Conservation (phyloP, 1,140 invertebrate species). For the Reticulitermes speratus region DNA sequence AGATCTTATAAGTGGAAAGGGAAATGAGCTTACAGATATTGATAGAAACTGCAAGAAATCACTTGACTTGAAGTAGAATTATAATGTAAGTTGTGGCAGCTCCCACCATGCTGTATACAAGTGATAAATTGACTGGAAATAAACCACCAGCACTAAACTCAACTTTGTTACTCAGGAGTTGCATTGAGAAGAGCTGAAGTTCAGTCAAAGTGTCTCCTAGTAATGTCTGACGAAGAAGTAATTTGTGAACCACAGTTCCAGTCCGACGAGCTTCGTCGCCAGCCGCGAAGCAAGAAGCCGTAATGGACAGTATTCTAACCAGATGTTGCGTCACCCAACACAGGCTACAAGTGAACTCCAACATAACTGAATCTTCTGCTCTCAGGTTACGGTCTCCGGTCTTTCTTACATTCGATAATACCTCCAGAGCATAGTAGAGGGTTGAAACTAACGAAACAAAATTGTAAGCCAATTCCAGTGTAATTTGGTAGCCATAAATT, state of each 20-base stretch:
- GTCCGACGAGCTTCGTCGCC: not conserved
- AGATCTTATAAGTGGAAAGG: not conserved
- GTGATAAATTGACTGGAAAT: not conserved
- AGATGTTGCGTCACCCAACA: not conserved
- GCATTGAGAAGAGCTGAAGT: not conserved
- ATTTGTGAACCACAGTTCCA: not conserved
- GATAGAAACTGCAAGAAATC: not conserved
- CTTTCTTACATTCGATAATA: not conserved
- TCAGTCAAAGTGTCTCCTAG: not conserved
- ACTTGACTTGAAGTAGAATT: slow-evolving; percentile 14
- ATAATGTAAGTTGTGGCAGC: slow-evolving; percentile 6
- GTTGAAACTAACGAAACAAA: not conserved
- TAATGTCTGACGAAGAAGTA: not conserved
- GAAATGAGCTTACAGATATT: no score
- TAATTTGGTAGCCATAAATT: not conserved
- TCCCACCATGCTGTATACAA: slow-evolving; percentile 2
- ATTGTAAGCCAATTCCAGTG: not conserved
- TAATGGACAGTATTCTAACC: not conserved
- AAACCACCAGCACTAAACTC: not conserved
- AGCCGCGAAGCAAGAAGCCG: not conserved
- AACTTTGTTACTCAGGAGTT: slow-evolving; percentile 1
- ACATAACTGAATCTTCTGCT: not conserved
- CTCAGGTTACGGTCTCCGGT: not conserved
- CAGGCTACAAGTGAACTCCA: not conserved
- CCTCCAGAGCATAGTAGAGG: not conserved